These are phyloP conservation scores for Eupithecia vulgata DNA, from an alignment of 2,888 invertebrate species.

Conservation along the genomic window DNA sequence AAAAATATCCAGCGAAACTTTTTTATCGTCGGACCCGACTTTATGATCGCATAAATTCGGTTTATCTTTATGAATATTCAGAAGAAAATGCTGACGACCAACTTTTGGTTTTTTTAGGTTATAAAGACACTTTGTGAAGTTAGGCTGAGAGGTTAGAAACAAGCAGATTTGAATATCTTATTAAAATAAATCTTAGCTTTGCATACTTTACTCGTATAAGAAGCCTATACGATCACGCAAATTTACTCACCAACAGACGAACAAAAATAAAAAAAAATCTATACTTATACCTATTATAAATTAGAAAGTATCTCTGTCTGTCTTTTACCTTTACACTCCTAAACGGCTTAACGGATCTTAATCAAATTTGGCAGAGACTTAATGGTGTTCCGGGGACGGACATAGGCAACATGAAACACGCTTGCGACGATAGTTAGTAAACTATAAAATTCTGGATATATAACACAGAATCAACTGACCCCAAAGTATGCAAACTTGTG, in stretches of 20 bases:
- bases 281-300: no score
- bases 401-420: no score
- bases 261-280: background rate
- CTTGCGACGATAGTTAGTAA: no score
- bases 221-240: background rate
- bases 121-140: background rate
- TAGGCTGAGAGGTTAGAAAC: background rate
- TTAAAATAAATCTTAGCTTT: background rate
- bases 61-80: slow-evolving; percentile 80
- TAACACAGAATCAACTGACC: background rate
- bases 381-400: no score
- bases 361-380: no score
- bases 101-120: slow-evolving; percentile 8
- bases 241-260: background rate
- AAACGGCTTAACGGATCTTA: no score
- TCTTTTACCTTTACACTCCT: no score
- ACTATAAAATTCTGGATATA: background rate
- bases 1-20: slow-evolving; percentile 55
- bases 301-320: no score
- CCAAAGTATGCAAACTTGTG: background rate
- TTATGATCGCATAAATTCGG: slow-evolving; percentile 74
- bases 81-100: slow-evolving; percentile 50
- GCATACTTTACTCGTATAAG: background rate
- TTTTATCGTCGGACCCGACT: slow-evolving; percentile 62
- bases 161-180: background rate